Evolutionary conservation across 1,140 invertebrate species (phyloP), one percentile per base, ranked within the genome.

Genomic region (Streblospio benedicti): DNA sequence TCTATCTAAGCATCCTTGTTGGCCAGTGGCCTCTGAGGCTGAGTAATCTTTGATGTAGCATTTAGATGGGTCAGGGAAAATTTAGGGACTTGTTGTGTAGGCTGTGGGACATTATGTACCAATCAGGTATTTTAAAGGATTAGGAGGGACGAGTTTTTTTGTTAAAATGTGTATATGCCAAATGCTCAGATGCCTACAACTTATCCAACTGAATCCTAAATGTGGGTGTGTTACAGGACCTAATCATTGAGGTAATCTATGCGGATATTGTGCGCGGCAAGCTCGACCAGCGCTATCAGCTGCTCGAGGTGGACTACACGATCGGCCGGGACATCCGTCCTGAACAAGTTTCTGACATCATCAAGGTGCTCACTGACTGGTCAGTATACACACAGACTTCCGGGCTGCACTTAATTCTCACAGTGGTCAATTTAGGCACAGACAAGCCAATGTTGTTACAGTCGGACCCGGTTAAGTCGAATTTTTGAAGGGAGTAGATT

Each of bases 221-320:
- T n/a, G n/a, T n/a, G n/a, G n/a, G n/a, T n/a, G n/a, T 5, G 47
- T 47, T 27, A 20, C 53, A 77, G 80, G 93, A 97, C 81, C 82
- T 97, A 45, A 97, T 97, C 55, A 97, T 98, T 69, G 93, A 97
- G 83, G 93, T 92, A 6, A 92, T 97, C 69, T 97, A 97, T 81
- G 89, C 80, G 84, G 93, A 96, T 77, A 91, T 98, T 67, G 93
- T 98, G 60, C 89, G 91, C 69, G 94, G 93, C 0, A 97, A 97
- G 80, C 76, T 98, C 57, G 94, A 97, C 79, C 94, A 97, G 76
- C 90, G 92, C 70, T 92, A 92, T 76, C 87, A 87, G 62, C 86
- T 90, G 64, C 80, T 97, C 35, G 93, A 97, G 77, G 86, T 97
- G 1, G 93, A 97, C 75, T 95, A 89, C 70, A 91, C 92, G 0